Base-by-base conservation (phyloP, 2,113 vertebrate species). In the Triplophysa tibetana region DNA sequence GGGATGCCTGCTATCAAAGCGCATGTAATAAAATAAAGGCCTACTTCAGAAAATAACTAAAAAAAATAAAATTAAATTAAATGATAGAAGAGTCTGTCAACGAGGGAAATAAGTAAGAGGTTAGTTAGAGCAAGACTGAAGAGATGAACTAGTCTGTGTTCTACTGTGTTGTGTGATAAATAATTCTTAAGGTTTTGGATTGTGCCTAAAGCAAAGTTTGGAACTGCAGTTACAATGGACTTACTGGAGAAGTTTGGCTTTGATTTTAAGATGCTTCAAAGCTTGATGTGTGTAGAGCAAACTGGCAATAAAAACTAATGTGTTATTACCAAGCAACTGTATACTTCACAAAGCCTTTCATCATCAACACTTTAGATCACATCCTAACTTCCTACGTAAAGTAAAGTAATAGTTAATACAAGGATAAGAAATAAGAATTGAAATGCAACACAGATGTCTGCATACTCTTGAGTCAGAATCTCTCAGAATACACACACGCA, bases 261-360 rank as follows among this genome's bases (percentile, higher is more conserved):
- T 93, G 85, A 93, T 92, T 89, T 93, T 1, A 54, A 87, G 85
- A 88, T 73, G 50, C 84, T 91, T 91, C 87, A 90, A 89, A 90
- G 90, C 88, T 83, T 43, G 79, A 81, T 75, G 75, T 29, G 60
- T 85, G 61, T 87, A 87, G 85, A 90, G 88, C 89, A 92, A 91
- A 91, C 89, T 88, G 88, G 86, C 89, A 89, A 90, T 92, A 90
- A 91, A 91, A 91, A 89, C 88, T 87, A 85, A 91, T 85, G 86
- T 89, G 83, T 85, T 88, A 87, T 85, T 88, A 87, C 88, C 77
- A 85, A 87, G 85, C 87, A 89, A 83, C 81, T 85, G 85, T 82
- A 85, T 79, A 87, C 89, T 89, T 90, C 88, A 88, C 86, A 89
- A 84, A 80, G 85, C 82, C 78, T 70, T 82, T 84, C 84, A 82